Evolutionary conservation across 2,888 invertebrate species (phyloP).

Genomic region (Chrysolina americana): DNA sequence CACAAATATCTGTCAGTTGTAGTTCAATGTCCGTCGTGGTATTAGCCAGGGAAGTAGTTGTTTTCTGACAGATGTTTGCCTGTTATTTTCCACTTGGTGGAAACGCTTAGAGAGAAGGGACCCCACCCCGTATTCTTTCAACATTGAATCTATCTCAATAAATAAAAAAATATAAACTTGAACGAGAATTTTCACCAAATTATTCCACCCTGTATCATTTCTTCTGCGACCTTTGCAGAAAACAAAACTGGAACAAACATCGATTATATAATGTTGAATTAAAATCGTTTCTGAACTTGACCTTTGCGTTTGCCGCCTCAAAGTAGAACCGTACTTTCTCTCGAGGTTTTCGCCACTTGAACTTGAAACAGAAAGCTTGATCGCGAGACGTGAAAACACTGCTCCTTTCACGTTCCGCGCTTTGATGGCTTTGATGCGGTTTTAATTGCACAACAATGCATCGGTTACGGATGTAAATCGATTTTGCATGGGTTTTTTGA

Average conservation of each 20-base stretch:
- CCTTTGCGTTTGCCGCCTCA: constrained; percentile 45
- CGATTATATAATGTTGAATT: constrained; percentile 45
- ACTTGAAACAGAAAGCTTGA: constrained; percentile 43
- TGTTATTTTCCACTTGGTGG: too few relatives aligned
- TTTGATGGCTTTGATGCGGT: neutral
- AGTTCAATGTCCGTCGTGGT: too few relatives aligned
- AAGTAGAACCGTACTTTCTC: constrained; percentile 19
- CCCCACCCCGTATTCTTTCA: too few relatives aligned
- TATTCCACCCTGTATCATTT: neutral
- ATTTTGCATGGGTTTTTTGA: too few relatives aligned
- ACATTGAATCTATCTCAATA: too few relatives aligned
- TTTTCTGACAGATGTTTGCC: too few relatives aligned
- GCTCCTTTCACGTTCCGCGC: constrained; percentile 26
- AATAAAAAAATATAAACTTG: too few relatives aligned
- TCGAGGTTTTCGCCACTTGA: constrained; percentile 41
- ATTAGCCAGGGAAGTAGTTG: too few relatives aligned
- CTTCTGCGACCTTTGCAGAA: constrained; percentile 30
- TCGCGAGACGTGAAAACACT: constrained; percentile 21
- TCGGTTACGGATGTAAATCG: too few relatives aligned
- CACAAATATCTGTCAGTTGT: too few relatives aligned
- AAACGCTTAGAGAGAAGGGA: too few relatives aligned
- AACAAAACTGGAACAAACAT: constrained; percentile 35
- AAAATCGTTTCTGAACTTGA: constrained; percentile 52
- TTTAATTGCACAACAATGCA: neutral
- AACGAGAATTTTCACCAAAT: too few relatives aligned